phyloP scores from a whole-genome alignment of 2,888 invertebrate genomes.

The Tachina lurida region DNA sequence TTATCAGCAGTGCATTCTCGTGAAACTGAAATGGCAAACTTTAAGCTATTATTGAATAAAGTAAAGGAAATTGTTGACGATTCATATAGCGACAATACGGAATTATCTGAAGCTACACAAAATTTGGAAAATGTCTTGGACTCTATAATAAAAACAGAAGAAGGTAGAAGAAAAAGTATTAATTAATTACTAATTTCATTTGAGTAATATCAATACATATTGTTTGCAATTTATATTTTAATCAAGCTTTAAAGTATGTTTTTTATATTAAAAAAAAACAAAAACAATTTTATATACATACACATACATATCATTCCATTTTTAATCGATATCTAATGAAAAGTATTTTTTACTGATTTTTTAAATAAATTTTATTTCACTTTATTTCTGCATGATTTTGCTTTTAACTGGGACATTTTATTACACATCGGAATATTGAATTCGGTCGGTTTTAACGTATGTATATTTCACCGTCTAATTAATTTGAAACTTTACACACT shows the following conservation, averaged over 20 bases:
- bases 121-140: constrained; percentile 82
- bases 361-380: too few relatives aligned
- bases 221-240: constrained; percentile 50
- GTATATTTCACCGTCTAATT: too few relatives aligned
- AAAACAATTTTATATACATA: constrained; percentile 7
- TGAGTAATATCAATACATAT: neutral
- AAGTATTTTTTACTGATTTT: too few relatives aligned
- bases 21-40: constrained; percentile 81
- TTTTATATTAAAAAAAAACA: neutral
- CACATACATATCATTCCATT: neutral
- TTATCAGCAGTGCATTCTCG: constrained; percentile 73
- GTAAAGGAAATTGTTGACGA: constrained; percentile 83
- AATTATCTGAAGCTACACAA: constrained; percentile 81
- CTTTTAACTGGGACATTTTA: too few relatives aligned
- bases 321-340: neutral
- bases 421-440: too few relatives aligned
- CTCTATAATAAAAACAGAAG: constrained; percentile 81
- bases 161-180: constrained; percentile 77
- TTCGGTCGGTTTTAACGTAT: too few relatives aligned
- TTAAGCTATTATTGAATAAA: constrained; percentile 80
- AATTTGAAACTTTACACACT: too few relatives aligned
- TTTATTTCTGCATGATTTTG: too few relatives aligned
- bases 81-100: constrained; percentile 82
- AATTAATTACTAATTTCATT: constrained; percentile 21
- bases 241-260: constrained; percentile 51